Evolutionary conservation across 2,888 invertebrate genomes (phyloP).

Genomic region (Drepanosiphum platanoidis): DNA sequence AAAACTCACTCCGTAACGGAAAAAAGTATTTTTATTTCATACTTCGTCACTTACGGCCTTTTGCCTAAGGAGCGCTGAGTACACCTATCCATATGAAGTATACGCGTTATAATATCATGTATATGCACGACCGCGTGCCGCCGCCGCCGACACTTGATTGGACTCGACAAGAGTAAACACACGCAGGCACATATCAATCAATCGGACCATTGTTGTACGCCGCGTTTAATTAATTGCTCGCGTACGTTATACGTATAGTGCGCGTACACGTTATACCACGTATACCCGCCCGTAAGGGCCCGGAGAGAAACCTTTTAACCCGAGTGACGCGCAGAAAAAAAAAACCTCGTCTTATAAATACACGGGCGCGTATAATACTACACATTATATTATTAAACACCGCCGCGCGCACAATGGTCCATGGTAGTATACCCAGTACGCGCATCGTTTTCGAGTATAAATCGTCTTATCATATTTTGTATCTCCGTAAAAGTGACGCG

Average conservation of each 20-base stretch:
- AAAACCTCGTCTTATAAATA: no score
- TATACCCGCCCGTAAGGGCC: neutral
- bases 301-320: conserved; percentile 11
- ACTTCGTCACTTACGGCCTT: no score
- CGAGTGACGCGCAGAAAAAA: conserved; percentile 8
- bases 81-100: no score
- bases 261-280: neutral
- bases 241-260: neutral
- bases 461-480: no score
- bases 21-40: neutral
- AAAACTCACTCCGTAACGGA: neutral
- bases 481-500: neutral
- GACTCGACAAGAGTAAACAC: conserved; percentile 1
- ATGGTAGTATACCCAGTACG: neutral
- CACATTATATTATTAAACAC: neutral
- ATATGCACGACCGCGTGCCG: neutral
- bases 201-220: neutral
- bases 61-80: no score
- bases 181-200: neutral
- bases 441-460: no score
- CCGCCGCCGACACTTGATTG: neutral
- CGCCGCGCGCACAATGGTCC: neutral
- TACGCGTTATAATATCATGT: no score
- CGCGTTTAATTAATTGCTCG: conserved; percentile 11
- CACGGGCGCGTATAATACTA: neutral